These are phyloP conservation scores for Balanococcus diminutus DNA, from an alignment of 2,888 invertebrate species.

Conservation along the genomic window DNA sequence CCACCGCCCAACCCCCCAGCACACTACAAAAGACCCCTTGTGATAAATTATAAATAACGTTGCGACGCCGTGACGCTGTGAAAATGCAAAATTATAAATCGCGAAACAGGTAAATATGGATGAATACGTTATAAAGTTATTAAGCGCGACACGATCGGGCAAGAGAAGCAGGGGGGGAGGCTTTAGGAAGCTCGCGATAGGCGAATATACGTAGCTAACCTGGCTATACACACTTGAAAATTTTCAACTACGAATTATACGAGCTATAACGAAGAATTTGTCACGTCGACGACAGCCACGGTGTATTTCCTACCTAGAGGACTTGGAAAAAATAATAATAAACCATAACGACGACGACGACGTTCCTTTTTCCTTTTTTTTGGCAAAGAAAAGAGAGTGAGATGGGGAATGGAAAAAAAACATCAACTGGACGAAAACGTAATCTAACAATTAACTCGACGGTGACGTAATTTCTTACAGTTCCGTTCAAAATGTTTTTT, in stretches of 20 bases:
- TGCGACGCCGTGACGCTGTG: neutral
- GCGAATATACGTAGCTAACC: neutral
- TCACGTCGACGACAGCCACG: neutral
- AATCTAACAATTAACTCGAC: neutral
- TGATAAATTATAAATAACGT: constrained; percentile 27
- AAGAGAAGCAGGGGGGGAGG: no score
- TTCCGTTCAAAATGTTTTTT: neutral
- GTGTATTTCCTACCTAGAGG: neutral
- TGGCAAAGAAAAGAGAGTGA: neutral
- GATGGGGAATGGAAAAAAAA: neutral
- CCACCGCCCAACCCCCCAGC: neutral
- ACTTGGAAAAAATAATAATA: neutral
- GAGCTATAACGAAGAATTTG: neutral
- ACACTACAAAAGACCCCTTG: neutral
- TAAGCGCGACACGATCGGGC: constrained; percentile 9
- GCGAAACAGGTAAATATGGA: constrained; percentile 24
- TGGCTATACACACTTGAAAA: neutral
- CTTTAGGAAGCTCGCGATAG: no score
- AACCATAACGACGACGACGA: neutral
- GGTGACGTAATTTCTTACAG: neutral
- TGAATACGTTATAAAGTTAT: constrained; percentile 15
- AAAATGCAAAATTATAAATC: constrained; percentile 22
- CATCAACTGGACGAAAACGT: neutral
- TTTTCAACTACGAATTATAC: neutral
- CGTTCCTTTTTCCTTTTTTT: neutral